Base-by-base conservation (phyloP, 2,113 vertebrate genomes). In the Amazona guildingii region DNA sequence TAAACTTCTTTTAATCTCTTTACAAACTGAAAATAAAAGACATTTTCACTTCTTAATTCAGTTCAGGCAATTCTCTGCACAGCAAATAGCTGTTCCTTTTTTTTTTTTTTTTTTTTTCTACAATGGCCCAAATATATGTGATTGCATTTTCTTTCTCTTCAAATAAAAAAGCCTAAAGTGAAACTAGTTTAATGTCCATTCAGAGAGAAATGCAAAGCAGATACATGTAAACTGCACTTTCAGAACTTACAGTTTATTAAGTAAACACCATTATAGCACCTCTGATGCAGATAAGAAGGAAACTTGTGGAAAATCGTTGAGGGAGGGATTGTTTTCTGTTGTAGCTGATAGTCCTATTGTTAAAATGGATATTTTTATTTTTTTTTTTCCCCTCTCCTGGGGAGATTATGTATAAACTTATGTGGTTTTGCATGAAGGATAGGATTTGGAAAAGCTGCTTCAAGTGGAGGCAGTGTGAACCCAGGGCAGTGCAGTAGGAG, bases 201-300 rank as follows among this genome's bases (percentile, higher is more conserved):
- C 49, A 73, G 44, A 69, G 20, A 37, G 35, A 49, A 86, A 41
- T 57, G 37, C 57, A 59, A 44, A 82, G 23, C 18, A 70, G 41
- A 21, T 48, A 67, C 24, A 61, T 25, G 10, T 13, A 55, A 72
- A 23, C 41, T 73, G 24, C 14, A 33, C 31, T 86, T 94, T 62
- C n/a, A 64, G 19, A 73, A 79, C 62, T 95, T 83, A 25, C 12
- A 68, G 83, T 79, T 94, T 92, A 92, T 92, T 96, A 41, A 88
- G 81, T 87, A 95, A 94, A 73, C 31, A 59, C 10, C 21, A 8
- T 62, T 72, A 28, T 44, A 57, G 46, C 23, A 37, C 48, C 14
- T 94, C 23, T 86, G 51, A 80, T 83, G 33, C 43, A 83, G 83
- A 79, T 79, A 75, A 90, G 44, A 66, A 88, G 24, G 66, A 72